Percentiles rank a stretch among this genome's conserved stretches.
These are phyloP conservation scores for Holocentrus rufus DNA, from an alignment of 2,797 vertebrate genomes.

Conservation along the genomic window DNA sequence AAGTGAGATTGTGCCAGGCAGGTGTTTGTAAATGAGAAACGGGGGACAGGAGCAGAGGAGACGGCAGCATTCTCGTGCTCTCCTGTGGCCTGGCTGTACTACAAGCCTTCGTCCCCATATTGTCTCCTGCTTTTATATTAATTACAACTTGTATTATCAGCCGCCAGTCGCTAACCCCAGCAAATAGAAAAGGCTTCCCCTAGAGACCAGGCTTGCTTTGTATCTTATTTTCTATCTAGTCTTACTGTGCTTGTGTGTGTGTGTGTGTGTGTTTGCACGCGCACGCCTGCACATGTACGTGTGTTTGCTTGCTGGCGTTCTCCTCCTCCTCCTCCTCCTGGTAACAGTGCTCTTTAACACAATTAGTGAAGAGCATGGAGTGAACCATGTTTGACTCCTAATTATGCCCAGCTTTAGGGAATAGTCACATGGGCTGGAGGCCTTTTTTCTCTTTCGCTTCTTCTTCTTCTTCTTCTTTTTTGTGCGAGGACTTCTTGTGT, in stretches of 20 bases:
- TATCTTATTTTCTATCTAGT: constrained; percentile 93
- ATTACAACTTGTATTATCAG: constrained; percentile 99
- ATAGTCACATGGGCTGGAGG: constrained; percentile 83
- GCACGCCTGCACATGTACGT: constrained; percentile 51
- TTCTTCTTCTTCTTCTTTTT: constrained; percentile 47
- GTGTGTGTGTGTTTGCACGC: constrained; percentile 23
- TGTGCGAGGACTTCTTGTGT: constrained; percentile 52
- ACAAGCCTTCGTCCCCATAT: constrained; percentile 88
- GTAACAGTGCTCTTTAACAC: constrained; percentile 95
- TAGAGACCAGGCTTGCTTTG: constrained; percentile 90
- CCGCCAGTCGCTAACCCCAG: constrained; percentile 92
- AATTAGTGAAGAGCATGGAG: constrained; percentile 92
- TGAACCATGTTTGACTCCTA: constrained; percentile 91
- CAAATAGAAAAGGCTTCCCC: constrained; percentile 95
- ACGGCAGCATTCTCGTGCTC: constrained; percentile 78
- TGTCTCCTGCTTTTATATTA: constrained; percentile 99
- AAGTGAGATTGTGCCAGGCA: constrained; percentile 83
- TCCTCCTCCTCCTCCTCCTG: constrained; percentile 81
- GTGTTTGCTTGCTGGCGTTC: constrained; percentile 64
- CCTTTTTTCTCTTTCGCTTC: constrained; percentile 68
- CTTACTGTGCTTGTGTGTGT: constrained; percentile 83
- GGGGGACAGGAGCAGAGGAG: constrained; percentile 79
- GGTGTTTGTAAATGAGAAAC: constrained; percentile 90
- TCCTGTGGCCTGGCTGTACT: constrained; percentile 88
- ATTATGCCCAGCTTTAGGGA: constrained; percentile 92